Conservation (phyloP, 2,113 vertebrate species). For the Numida meleagris region DNA sequence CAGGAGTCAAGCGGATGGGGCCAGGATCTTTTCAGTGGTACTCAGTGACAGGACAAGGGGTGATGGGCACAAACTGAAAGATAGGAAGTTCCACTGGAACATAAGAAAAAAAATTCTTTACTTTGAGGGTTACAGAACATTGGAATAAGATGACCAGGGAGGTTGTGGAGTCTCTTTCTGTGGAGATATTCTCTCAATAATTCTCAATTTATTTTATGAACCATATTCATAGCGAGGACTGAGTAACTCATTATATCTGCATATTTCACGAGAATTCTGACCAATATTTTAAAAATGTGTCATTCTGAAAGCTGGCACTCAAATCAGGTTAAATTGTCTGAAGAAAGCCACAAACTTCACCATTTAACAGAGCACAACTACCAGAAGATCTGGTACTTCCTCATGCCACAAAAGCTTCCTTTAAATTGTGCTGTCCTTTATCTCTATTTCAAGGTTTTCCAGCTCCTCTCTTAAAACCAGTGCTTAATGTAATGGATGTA, state of each 20-base stretch:
- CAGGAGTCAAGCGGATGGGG: too few relatives aligned
- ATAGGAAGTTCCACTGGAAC: too few relatives aligned
- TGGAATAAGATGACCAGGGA: too few relatives aligned
- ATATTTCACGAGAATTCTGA: conserved; percentile 21
- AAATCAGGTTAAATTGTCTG: not conserved
- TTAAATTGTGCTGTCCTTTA: not conserved
- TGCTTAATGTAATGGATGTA: not conserved
- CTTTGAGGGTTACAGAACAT: too few relatives aligned
- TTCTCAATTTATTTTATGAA: not conserved
- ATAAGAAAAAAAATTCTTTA: too few relatives aligned
- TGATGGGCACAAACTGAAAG: too few relatives aligned
- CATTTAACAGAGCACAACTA: not conserved
- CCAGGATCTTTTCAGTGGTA: too few relatives aligned
- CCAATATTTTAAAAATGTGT: not conserved
- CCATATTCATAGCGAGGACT: not conserved
- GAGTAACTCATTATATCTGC: not conserved
- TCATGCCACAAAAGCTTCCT: not conserved
- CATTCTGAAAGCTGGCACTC: not conserved
- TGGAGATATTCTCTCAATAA: not conserved
- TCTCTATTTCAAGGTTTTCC: not conserved
- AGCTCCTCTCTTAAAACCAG: not conserved
- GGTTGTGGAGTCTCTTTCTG: too few relatives aligned
- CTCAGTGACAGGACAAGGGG: too few relatives aligned
- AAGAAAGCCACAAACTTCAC: not conserved
- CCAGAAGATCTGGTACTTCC: not conserved